Conservation (phyloP, 1,140 invertebrate genomes). For the Neelides sp. region DNA sequence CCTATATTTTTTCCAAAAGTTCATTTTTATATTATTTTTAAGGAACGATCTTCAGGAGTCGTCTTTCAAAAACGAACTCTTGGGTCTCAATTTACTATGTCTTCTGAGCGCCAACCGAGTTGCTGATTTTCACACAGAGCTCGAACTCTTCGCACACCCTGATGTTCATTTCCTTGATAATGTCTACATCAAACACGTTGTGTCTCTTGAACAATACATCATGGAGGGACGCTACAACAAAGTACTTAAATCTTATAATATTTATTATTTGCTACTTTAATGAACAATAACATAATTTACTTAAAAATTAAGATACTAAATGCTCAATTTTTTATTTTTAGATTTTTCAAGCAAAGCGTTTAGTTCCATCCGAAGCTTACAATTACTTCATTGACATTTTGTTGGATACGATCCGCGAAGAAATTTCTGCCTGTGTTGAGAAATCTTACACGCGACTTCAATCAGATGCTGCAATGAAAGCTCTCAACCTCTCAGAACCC, state of each 20-base stretch:
- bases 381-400: constrained; percentile 96
- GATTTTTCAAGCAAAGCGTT: constrained; percentile 75
- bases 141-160: constrained; percentile 80
- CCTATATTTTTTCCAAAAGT: constrained; percentile 6
- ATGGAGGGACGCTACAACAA: constrained; percentile 99
- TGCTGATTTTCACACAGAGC: constrained; percentile 96
- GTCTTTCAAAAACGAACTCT: constrained; percentile 82
- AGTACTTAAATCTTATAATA: constrained; percentile 37
- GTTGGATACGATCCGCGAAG: constrained; percentile 84
- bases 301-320: too few relatives aligned
- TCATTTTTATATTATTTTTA: constrained; percentile 32
- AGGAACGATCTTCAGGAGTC: constrained; percentile 76
- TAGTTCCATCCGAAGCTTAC: constrained; percentile 91
- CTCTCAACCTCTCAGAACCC: constrained; percentile 63
- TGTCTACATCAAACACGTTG: constrained; percentile 85
- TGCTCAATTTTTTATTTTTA: constrained; percentile 33
- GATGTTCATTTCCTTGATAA: constrained; percentile 61
- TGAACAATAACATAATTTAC: constrained; percentile 1
- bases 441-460: constrained; percentile 88
- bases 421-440: constrained; percentile 92
- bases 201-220: constrained; percentile 92
- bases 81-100: constrained; percentile 89
- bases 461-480: constrained; percentile 69
- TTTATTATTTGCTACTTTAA: neutral
- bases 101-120: constrained; percentile 92